Base-by-base conservation (phyloP, 2,113 vertebrate species). In the Leucosticte australis region DNA sequence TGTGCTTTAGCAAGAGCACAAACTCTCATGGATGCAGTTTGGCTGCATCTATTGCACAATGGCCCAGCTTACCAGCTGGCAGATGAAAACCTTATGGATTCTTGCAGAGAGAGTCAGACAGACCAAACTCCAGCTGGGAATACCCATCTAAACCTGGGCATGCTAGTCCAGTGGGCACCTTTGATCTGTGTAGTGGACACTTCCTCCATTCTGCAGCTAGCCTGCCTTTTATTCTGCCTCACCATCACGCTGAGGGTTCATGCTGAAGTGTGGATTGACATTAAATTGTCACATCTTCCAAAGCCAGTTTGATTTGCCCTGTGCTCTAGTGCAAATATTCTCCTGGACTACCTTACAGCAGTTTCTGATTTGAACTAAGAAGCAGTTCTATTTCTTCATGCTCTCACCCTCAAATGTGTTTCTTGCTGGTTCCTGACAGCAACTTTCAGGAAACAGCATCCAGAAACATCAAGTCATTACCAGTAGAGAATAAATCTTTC, bases 401-500 rank as follows among this genome's bases (percentile, higher is more conserved):
- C 33, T 90, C 22, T 59, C 68, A 90, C 86, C 30, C 62, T 42
- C 46, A 59, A 90, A 91, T 84, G n/a, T 44, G 20, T 53, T 84
- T 96, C 80, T 71, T 83, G 4, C 81, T 92, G 33, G 47, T 64
- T 97, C 33, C 60, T 89, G 64, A 52, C 35, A 81, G 41, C 1
- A 5, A 55, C 79, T 88, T 74, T 47, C 68, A 92, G 46, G 42
- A 64, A 93, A 69, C 2, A 9, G 37, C 30, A 87, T 83, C 73
- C 5, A 4, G 83, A 92, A 95, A 88, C 26, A 81, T 41, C 67
- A 88, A 67, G 39, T 83, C 31, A 56, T 89, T 94, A 91, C 28
- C 33, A 93, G 80, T 27, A 78, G 31, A 86, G 39, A 87, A 67
- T 26, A 90, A 93, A 94, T 83, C 15, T 93, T 88, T 75, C 94